Evolutionary conservation across 1,140 invertebrate genomes (phyloP), one percentile per base, ranked within the genome.

Genomic region (Probaryconus sp.): DNA sequence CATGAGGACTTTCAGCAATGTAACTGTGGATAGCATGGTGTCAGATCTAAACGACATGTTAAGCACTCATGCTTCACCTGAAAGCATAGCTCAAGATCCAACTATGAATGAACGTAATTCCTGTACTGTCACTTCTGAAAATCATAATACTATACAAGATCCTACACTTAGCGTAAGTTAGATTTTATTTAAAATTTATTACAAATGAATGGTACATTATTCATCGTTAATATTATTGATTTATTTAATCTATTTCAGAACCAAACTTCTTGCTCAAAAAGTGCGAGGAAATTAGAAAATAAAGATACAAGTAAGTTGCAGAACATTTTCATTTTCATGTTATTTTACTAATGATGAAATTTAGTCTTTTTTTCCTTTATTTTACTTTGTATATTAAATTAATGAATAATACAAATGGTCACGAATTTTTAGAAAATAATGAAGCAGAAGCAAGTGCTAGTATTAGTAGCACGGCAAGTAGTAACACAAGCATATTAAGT

Each of bases 1-100:
- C 48, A 81, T 92, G 76, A 84, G 86, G 55, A 84, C 83, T 2
- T 92, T 91, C 83, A 87, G 87, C 55, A 87, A 89, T 24, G 79
- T 92, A 31, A 86, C 85, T 7, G 84, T 87, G 7, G 86, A 88
- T 37, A 83, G 63, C 70, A 77, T 88, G 26, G 76, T 83, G 1
- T 85, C 84, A 16, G 82, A 79, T 51, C 72, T 88, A 11, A 87
- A 87, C 69, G 87, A 88, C 55, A 82, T 87, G 78, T 42, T 88
- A 4, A 88, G 87, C 38, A 81, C 72, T 30, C 82, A 88, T 28
- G 80, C 86, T 7, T 88, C 87, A 3, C 87, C 87, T 14, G 87
- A 87, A 48, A 83, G 81, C 55, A 80, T 81, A 31, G 42, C 82
- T 16, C 76, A 67, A 2, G 82, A 85, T 42, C 50, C 79, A 1